Conservation (phyloP, 2,888 invertebrate genomes). For the Pandemis cinnamomeana region DNA sequence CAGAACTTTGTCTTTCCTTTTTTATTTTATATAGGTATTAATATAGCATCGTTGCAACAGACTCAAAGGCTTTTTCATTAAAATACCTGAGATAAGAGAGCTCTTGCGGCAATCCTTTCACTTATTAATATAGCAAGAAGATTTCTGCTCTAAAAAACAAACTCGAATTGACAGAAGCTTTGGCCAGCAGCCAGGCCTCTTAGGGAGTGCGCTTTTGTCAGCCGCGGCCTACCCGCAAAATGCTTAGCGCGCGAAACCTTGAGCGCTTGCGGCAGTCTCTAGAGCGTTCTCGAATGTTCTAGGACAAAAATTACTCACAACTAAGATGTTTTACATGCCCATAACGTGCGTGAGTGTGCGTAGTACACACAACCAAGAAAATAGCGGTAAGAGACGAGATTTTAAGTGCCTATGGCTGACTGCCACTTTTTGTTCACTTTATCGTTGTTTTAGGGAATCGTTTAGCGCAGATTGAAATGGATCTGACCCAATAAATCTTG, state of each 20-base stretch:
- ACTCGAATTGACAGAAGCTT: slow-evolving; percentile 37
- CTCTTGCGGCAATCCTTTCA: background rate
- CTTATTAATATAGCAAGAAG: slow-evolving; percentile 32
- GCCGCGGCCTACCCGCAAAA: slow-evolving; percentile 51
- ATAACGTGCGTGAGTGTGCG: background rate
- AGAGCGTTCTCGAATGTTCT: slow-evolving; percentile 36
- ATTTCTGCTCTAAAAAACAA: slow-evolving; percentile 41
- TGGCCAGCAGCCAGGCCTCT: slow-evolving; percentile 63
- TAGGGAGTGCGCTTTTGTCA: slow-evolving; percentile 63
- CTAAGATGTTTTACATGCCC: background rate
- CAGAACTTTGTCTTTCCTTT: too few relatives aligned
- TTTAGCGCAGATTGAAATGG: too few relatives aligned
- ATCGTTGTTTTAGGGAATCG: too few relatives aligned
- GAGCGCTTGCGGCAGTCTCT: slow-evolving; percentile 53
- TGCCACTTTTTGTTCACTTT: background rate
- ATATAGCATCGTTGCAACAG: background rate
- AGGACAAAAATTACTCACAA: slow-evolving; percentile 15
- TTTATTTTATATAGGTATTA: too few relatives aligned
- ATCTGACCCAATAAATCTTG: too few relatives aligned
- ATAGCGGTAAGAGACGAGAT: background rate
- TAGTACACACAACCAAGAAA: background rate
- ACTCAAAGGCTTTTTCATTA: background rate
- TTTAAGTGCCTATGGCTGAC: background rate
- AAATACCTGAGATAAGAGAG: background rate
- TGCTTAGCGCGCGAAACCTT: slow-evolving; percentile 54